phyloP scores from a whole-genome alignment of 2,797 vertebrate genomes.

The Harpagifer antarcticus region DNA sequence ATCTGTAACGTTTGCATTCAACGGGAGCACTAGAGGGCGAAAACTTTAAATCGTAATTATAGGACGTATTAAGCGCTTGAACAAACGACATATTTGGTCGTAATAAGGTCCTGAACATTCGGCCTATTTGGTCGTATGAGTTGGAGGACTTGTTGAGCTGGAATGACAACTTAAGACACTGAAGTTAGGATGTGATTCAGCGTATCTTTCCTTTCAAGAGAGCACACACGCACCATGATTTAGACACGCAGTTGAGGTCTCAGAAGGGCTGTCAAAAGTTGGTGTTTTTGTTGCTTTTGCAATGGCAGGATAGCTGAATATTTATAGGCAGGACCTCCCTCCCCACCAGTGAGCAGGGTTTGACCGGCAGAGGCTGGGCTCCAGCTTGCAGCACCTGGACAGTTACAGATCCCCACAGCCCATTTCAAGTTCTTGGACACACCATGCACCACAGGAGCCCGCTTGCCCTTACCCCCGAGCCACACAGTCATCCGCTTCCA shows the following conservation, averaged over 20 bases:
- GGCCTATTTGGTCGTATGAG: too few species aligned
- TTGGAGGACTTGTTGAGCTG: slow-evolving; percentile 9
- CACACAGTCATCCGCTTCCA: slow-evolving; percentile 39
- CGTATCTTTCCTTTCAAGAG: slow-evolving; percentile 47
- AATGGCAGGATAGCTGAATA: slow-evolving; percentile 60
- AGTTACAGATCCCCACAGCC: slow-evolving; percentile 81
- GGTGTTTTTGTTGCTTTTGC: slow-evolving; percentile 70
- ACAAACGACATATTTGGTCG: too few species aligned
- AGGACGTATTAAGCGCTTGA: too few species aligned
- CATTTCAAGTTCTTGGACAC: slow-evolving; percentile 67
- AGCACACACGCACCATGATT: slow-evolving; percentile 40
- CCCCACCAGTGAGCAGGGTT: slow-evolving; percentile 53
- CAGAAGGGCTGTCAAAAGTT: slow-evolving; percentile 58
- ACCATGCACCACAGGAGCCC: slow-evolving; percentile 57
- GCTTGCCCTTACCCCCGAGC: slow-evolving; percentile 37
- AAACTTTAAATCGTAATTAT: too few species aligned
- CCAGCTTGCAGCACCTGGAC: slow-evolving; percentile 76
- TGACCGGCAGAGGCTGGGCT: slow-evolving; percentile 55
- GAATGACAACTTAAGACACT: slow-evolving; percentile 50
- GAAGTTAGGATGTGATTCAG: slow-evolving; percentile 53
- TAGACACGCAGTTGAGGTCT: slow-evolving; percentile 31
- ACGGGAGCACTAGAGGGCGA: too few species aligned
- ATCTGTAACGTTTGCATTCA: too few species aligned
- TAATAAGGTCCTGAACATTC: too few species aligned
- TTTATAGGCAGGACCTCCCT: slow-evolving; percentile 70